Evolutionary conservation across 2,797 vertebrate genomes (phyloP), one percentile per base, ranked within the genome.

Genomic region (Malacoctenus gilli): DNA sequence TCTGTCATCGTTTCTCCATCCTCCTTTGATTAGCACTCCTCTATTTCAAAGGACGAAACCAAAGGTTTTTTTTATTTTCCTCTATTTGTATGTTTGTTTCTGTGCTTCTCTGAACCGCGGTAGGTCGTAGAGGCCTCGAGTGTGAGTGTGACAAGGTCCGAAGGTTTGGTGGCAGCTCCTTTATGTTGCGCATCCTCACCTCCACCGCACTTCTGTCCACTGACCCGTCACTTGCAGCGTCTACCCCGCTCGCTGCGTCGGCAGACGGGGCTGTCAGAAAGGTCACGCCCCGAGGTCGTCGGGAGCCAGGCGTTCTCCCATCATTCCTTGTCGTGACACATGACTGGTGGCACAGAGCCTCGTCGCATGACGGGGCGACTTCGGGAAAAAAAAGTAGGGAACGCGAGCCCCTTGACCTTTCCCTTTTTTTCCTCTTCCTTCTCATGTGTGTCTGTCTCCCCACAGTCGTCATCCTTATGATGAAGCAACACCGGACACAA

Each of bases 291-390:
- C 2, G 37, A 30, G 80, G 75, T 56, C 2, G 53, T 18, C n/a
- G 18, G 36, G 75, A 71, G 39, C 66, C 47, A 19, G 59, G 39
- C 62, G 9, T 62, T 48, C 59, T 71, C 49, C 59, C 25, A 46
- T 56, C 41, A 44, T 55, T 55, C 40, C 64, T 36, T 75, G 49
- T 72, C 81, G 64, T 89, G 85, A 87, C 88, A 87, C 65, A 68
- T 80, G 72, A 82, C 77, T 38, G 42, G 62, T 63, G 72, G 72
- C 81, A 59, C 70, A 54, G 59, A 43, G 52, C 65, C 48, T 50
- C 23, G 12, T 39, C 2, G 2, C 62, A 55, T 38, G 36, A 79
- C 46, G 48, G 72, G 71, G 58, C 72, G 72, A 9, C 55, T 80
- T 64, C 75, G 53, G 51, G 40, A 44, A 58, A 72, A 70, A 42